Evolutionary conservation across 1,140 invertebrate genomes (phyloP).

Genomic region (Idris sp.): DNA sequence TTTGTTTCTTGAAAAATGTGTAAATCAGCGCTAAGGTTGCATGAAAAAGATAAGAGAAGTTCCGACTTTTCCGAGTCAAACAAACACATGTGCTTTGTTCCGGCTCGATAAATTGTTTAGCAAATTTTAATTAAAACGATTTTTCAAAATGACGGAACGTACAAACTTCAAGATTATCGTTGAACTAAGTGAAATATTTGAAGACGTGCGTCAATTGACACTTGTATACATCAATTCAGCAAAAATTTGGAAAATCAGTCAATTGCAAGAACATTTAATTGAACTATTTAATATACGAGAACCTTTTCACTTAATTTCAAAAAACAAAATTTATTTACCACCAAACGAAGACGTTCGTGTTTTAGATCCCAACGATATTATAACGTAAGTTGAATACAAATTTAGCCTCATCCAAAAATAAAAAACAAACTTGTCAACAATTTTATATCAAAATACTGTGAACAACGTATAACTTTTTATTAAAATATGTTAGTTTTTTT

Average conservation of each 20-base stretch:
- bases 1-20: too few relatives aligned
- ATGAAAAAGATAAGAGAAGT: too few relatives aligned
- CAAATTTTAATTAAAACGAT: too few relatives aligned
- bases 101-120: not conserved
- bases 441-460: too few relatives aligned
- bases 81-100: too few relatives aligned
- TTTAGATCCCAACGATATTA: conserved; percentile 50
- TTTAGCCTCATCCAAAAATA: too few relatives aligned
- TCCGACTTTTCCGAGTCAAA: too few relatives aligned
- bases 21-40: too few relatives aligned
- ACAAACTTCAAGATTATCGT: conserved; percentile 50
- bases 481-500: too few relatives aligned
- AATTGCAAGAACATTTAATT: conserved; percentile 51
- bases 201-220: conserved; percentile 43
- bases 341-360: conserved; percentile 54
- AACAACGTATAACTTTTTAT: too few relatives aligned
- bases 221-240: conserved; percentile 44
- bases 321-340: conserved; percentile 56
- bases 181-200: conserved; percentile 43
- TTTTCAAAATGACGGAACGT: conserved; percentile 32
- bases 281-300: conserved; percentile 35
- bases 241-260: conserved; percentile 48
- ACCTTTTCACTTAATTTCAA: conserved; percentile 52
- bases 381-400: conserved; percentile 51
- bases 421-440: too few relatives aligned